Conservation (phyloP, 2,113 vertebrate genomes). For the Ochotona princeps region DNA sequence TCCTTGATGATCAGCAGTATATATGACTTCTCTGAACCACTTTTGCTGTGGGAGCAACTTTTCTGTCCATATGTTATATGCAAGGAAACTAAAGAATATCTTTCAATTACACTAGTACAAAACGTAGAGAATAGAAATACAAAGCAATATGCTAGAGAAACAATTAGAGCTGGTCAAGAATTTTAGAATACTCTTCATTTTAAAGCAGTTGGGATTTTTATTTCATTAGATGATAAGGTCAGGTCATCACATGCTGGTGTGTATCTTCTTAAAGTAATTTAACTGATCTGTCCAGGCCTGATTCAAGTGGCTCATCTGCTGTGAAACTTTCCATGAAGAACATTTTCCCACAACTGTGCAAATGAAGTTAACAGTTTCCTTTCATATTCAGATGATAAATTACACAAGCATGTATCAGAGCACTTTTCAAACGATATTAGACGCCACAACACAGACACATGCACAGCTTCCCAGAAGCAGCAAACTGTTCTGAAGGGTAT, state of each 20-base stretch:
- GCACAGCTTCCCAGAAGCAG: not conserved
- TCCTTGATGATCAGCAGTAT: not conserved
- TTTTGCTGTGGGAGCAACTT: not conserved
- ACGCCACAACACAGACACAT: not conserved
- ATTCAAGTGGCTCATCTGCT: not conserved
- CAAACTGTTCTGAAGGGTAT: not conserved
- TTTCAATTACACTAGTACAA: not conserved
- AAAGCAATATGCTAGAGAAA: not conserved
- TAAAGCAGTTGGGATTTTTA: not conserved
- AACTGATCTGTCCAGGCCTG: not conserved
- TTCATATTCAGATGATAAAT: not conserved
- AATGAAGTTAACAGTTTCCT: not conserved
- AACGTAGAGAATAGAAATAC: constrained; percentile 2
- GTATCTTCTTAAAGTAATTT: not conserved
- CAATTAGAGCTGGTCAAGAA: not conserved
- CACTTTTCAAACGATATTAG: not conserved
- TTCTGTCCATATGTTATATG: not conserved
- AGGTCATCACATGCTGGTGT: not conserved
- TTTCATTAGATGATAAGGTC: not conserved
- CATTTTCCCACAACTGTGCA: not conserved
- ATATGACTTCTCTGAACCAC: not conserved
- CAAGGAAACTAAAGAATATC: not conserved
- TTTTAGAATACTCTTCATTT: not conserved
- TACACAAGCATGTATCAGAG: not conserved
- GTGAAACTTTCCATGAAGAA: not conserved